Evolutionary conservation across 2,113 vertebrate species (phyloP).

Genomic region (Grammomys surdaster): DNA sequence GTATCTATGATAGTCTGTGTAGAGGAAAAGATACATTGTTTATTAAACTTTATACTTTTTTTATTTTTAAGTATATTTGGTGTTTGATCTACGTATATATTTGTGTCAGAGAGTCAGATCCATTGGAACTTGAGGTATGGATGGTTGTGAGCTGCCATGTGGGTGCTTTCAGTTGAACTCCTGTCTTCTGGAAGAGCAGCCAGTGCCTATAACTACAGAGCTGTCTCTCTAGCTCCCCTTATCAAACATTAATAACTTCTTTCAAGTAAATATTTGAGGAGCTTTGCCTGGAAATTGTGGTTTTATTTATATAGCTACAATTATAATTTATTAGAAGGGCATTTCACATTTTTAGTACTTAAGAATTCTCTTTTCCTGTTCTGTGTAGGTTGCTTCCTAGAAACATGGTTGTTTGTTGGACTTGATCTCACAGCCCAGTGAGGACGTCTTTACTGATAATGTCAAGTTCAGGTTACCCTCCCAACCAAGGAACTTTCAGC

Average conservation of each 20-base stretch:
- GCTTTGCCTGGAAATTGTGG: constrained; percentile 84
- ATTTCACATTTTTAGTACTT: constrained; percentile 82
- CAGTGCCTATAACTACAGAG: no score
- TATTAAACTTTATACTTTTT: constrained; percentile 64
- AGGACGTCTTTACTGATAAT: constrained; percentile 91
- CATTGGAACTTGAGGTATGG: no score
- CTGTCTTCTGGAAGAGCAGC: no score
- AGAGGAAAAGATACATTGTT: constrained; percentile 76
- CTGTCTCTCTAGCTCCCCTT: background rate
- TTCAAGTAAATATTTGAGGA: constrained; percentile 84
- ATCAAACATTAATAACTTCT: constrained; percentile 75
- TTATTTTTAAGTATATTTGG: no score
- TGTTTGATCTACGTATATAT: no score
- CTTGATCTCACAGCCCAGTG: constrained; percentile 89
- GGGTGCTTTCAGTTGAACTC: no score
- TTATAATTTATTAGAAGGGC: constrained; percentile 84
- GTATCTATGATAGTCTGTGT: background rate
- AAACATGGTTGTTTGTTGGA: constrained; percentile 90
- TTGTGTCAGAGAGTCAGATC: no score
- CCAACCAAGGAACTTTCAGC: constrained; percentile 98
- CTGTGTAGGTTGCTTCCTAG: constrained; percentile 91
- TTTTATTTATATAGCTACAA: constrained; percentile 83
- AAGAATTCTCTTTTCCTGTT: constrained; percentile 82
- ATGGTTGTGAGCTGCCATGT: no score
- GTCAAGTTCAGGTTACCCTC: constrained; percentile 99